Base-by-base conservation (phyloP, 2,113 vertebrate genomes). In the Pedetes capensis region DNA sequence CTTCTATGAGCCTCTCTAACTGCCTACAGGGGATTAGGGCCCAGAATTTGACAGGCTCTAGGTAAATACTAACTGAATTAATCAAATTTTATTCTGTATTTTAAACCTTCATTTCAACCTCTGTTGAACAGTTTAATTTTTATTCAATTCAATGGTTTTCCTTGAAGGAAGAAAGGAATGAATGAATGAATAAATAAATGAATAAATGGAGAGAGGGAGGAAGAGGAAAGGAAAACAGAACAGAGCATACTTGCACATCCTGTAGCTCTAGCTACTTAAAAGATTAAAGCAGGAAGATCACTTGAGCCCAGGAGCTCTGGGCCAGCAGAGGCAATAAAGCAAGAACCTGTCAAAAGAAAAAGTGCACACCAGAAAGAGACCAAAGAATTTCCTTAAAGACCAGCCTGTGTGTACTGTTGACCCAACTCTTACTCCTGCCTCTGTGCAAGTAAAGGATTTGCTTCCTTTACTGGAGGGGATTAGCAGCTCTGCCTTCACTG, bases 41-140 rank as follows among this genome's bases (percentile, higher is more conserved):
- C 37, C 32, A 83, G 64, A 86, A 90, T 79, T 85, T 93, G 76
- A 88, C 92, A 95, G n/a, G 47, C n/a, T 81, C 27, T 74, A 79
- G 64, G n/a, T 44, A 91, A 92, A 90, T 47, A 53, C 18, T 34
- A 96, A 95, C 11, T 90, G 84, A 90, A 88, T 88, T 92, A 87
- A 87, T 68, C 51, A 91, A 88, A 80, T 74, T 64, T 44, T 90
- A 89, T 68, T 92, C 55, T 37, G 27, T 71, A 74, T 75, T 96
- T 92, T 95, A 55, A 96, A 81, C 8, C 14, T 64, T 95, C 53
- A 93, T 61, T 87, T 85, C 68, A 85, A 81, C 89, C 87, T 57
- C 87, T 87, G 59, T 76, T 80, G 42, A 95, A 94, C 11, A 69
- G 76, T 87, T 95, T 81, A 63, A 85, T 91, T 92, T 81, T 87